Base-by-base conservation (phyloP, 2,797 vertebrate species). In the Sebastes minor region DNA sequence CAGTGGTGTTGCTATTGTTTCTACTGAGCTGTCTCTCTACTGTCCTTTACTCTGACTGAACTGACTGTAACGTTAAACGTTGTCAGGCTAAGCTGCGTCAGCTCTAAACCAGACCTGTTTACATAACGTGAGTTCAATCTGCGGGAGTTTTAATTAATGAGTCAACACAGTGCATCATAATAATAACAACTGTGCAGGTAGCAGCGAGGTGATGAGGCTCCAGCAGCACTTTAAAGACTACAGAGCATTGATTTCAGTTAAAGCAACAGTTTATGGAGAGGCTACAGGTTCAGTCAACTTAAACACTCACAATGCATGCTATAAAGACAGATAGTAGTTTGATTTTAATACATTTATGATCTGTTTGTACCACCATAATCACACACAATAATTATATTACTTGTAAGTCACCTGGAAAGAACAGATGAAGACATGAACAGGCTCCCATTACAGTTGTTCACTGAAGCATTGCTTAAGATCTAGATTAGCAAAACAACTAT, bases 41-140 rank as follows among this genome's bases (percentile, higher is more conserved):
- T 18, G 28, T 38, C 33, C 53, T 74, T 77, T 16, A 32, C 46
- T 2, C 8, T 35, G 30, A 32, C 10, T 38, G 71, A 75, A 68
- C 23, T 74, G 23, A 68, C 23, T 74, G 22, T 18, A 22, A 65
- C 33, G 33, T 23, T 66, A 7, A 49, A 80, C 35, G 82, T 75
- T 86, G 76, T 52, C 46, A 32, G 73, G 89, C 79, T 90, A 78
- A 92, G 92, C 89, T 92, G 90, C 92, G 92, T 94, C 93, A 93
- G 91, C 87, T 85, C 63, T 72, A 76, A 76, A 84, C 22, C 33
- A 68, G 60, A 52, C 78, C 76, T 91, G 82, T 93, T 92, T 89
- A 90, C 85, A 90, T 90, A 89, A 90, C 78, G 57, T 78, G 71
- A 3, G 25, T 28, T 28, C 71, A 60, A 46, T 73, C 57, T 76